Percentiles rank a stretch among this genome's conserved stretches.
Conservation (phyloP, 2,113 vertebrate species). For the Equus przewalskii region DNA sequence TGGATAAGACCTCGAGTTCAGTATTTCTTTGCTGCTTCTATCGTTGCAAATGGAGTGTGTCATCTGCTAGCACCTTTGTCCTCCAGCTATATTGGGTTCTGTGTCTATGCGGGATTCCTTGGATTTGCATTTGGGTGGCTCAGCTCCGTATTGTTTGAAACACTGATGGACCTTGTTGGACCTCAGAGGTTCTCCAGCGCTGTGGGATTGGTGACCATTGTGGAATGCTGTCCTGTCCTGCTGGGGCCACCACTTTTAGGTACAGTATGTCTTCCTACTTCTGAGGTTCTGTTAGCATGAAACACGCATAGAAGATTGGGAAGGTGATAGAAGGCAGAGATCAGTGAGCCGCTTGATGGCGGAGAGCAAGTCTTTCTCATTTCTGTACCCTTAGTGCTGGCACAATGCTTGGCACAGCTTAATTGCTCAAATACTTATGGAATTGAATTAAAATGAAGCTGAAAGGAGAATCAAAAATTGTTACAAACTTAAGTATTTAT, state of each 20-base stretch:
- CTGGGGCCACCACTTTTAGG: slow-evolving; percentile 96
- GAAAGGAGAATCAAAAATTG: neutral
- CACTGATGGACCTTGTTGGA: slow-evolving; percentile 97
- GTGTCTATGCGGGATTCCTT: slow-evolving; percentile 95
- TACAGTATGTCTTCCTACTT: slow-evolving; percentile 83
- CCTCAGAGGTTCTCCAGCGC: slow-evolving; percentile 96
- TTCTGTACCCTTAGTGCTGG: neutral
- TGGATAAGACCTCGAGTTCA: slow-evolving; percentile 95
- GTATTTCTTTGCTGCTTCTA: slow-evolving; percentile 95
- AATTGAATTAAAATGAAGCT: neutral
- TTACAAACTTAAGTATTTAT: neutral
- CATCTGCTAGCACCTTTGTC: slow-evolving; percentile 93
- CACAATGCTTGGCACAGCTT: neutral
- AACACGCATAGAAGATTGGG: neutral
- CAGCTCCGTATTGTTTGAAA: slow-evolving; percentile 96
- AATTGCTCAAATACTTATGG: neutral
- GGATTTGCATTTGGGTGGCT: slow-evolving; percentile 98
- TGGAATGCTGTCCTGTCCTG: slow-evolving; percentile 97
- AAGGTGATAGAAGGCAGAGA: neutral
- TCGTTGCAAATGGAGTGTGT: slow-evolving; percentile 94
- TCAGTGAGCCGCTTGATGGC: neutral
- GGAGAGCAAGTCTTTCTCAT: neutral
- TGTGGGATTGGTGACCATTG: slow-evolving; percentile 96
- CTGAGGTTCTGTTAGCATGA: neutral
- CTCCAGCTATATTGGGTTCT: slow-evolving; percentile 92